phyloP scores from a whole-genome alignment of 2,113 vertebrate genomes.

The Ovis aries region ARS-UI_Ramb_v3.0 NC_056076.1:37207001-37207500 shows the following conservation, averaged over 20 bases:
- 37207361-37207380: not conserved
- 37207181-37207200: not conserved
- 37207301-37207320: not conserved
- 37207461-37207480: not conserved
- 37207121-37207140: not conserved
- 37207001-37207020: slow-evolving; percentile 66
- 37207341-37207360: not conserved
- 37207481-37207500: not conserved
- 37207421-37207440: not conserved
- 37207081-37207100: slow-evolving; percentile 37
- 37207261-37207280: not conserved
- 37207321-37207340: not conserved
- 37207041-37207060: slow-evolving; percentile 77
- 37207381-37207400: not conserved
- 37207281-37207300: not conserved
- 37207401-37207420: not conserved
- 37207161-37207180: not conserved
- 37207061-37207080: slow-evolving; percentile 68
- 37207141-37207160: not conserved
- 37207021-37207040: slow-evolving; percentile 75
- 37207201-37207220: not conserved
- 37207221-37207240: not conserved
- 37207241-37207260: not conserved
- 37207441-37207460: not conserved
- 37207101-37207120: not conserved